phyloP scores from a whole-genome alignment of 2,888 invertebrate species.

The Papilio gigon region DNA sequence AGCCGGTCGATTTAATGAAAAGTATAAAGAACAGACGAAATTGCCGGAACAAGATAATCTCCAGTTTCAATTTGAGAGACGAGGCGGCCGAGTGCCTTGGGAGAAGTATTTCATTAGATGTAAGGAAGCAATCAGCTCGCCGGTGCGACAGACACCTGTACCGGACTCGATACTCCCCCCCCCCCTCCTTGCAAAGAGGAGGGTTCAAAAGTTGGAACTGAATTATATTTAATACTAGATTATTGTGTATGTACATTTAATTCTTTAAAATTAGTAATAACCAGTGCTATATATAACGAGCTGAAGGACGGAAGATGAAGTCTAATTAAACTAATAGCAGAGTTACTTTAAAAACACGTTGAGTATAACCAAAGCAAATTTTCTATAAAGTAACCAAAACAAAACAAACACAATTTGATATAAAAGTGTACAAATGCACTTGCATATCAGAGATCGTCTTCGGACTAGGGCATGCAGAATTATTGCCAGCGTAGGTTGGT shows the following conservation, averaged over 20 bases:
- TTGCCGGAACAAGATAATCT: slow-evolving; percentile 72
- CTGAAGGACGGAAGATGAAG: too few species aligned
- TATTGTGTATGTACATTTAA: background rate
- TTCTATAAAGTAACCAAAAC: too few species aligned
- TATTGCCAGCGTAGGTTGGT: slow-evolving; percentile 76
- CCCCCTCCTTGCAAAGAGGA: slow-evolving; percentile 38
- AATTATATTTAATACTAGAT: slow-evolving; percentile 15
- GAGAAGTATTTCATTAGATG: slow-evolving; percentile 74
- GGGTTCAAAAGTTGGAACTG: slow-evolving; percentile 21
- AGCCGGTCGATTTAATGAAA: slow-evolving; percentile 75
- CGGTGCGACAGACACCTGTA: slow-evolving; percentile 59
- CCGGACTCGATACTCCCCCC: slow-evolving; percentile 43
- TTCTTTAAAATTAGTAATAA: background rate
- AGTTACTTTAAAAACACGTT: background rate
- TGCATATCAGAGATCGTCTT: slow-evolving; percentile 63
- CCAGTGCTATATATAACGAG: background rate
- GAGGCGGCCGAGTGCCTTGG: slow-evolving; percentile 63
- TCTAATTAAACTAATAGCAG: background rate
- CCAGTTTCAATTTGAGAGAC: slow-evolving; percentile 74
- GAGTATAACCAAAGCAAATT: background rate
- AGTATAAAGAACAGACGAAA: slow-evolving; percentile 68
- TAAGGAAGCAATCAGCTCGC: slow-evolving; percentile 53
- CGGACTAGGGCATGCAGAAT: slow-evolving; percentile 68
- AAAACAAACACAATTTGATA: background rate
- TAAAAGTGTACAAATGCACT: slow-evolving; percentile 34